Base-by-base conservation (phyloP, 2,797 vertebrate species). In the Neomorphus geoffroyi region DNA sequence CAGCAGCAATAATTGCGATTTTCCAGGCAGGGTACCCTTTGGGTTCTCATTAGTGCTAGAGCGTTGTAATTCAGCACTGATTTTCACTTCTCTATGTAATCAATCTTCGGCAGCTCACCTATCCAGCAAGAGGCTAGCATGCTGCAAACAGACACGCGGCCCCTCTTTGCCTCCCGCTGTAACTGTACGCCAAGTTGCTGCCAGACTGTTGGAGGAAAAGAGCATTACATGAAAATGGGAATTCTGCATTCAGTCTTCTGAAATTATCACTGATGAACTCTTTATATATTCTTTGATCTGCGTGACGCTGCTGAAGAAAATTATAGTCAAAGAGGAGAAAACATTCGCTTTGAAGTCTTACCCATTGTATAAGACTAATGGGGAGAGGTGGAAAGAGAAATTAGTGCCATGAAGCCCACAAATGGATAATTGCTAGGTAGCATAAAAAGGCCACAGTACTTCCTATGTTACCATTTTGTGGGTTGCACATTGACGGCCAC, bases 1-100 rank as follows among this genome's bases (percentile, higher is more conserved):
- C 83, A 95, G 80, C 30, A 92, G 45, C 39, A 86, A 17, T 94
- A 95, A 96, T 88, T 89, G 41, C 53, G 77, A 39, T 24, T 71
- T 97, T 92, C 18, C 15, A 88, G 43, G 27, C 0, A 1, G 78
- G 77, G 46, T 80, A 90, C 70, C 65, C 54, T 96, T 92, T 93
- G 65, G 61, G 67, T 80, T 88, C 73, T 92, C 43, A 82, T 95
- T 97, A 96, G 83, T 78, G 61, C 73, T 67, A 45, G 7, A 82
- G 64, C 35, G 10, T 61, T 87, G 45, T 66, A 86, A 86, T 91
- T 88, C 1, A 0, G 37, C n/a, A 61, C 53, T 93, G 41, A 79
- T 93, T 95, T 93, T 33, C 89, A 88, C 54, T 80, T 80, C n/a
- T 69, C 30, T 37, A 13, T 69, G 27, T 64, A 62, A 92, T 70